Conservation (phyloP, 1,140 invertebrate genomes). For the Drosophila micromelanica region DNA sequence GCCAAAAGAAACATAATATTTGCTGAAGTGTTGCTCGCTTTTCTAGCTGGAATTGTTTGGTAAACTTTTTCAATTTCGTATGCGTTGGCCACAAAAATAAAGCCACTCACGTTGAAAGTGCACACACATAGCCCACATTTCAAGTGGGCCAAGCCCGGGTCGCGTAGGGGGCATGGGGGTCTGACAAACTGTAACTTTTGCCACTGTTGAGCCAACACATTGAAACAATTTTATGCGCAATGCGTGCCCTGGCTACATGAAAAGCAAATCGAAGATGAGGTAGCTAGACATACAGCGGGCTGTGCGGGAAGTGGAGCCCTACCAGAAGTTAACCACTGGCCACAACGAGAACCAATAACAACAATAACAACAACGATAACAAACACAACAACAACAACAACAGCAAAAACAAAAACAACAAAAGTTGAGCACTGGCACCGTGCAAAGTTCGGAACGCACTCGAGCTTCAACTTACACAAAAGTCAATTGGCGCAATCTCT, state of each 20-base stretch:
- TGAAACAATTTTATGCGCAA: slow-evolving; percentile 76
- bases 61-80: slow-evolving; percentile 78
- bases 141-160: slow-evolving; percentile 18
- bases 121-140: slow-evolving; percentile 42
- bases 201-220: slow-evolving; percentile 40
- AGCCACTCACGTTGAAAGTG: slow-evolving; percentile 20
- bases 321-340: slow-evolving; percentile 41
- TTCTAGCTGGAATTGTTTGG: slow-evolving; percentile 49
- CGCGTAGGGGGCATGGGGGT: neutral
- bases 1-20: slow-evolving; percentile 4
- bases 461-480: slow-evolving; percentile 34
- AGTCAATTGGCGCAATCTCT: slow-evolving; percentile 66
- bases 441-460: slow-evolving; percentile 28
- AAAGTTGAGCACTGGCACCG: slow-evolving; percentile 24
- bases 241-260: slow-evolving; percentile 74
- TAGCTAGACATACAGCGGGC: slow-evolving; percentile 17
- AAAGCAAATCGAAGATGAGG: slow-evolving; percentile 76
- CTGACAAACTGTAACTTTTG: slow-evolving; percentile 45
- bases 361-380: slow-evolving; percentile 2
- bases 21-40: slow-evolving; percentile 5
- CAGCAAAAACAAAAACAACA: slow-evolving; percentile 1
- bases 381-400: neutral
- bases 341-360: slow-evolving; percentile 15
- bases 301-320: neutral
- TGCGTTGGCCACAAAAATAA: slow-evolving; percentile 33